phyloP scores from a whole-genome alignment of 2,113 vertebrate genomes.

The Tragulus kanchil region DNA sequence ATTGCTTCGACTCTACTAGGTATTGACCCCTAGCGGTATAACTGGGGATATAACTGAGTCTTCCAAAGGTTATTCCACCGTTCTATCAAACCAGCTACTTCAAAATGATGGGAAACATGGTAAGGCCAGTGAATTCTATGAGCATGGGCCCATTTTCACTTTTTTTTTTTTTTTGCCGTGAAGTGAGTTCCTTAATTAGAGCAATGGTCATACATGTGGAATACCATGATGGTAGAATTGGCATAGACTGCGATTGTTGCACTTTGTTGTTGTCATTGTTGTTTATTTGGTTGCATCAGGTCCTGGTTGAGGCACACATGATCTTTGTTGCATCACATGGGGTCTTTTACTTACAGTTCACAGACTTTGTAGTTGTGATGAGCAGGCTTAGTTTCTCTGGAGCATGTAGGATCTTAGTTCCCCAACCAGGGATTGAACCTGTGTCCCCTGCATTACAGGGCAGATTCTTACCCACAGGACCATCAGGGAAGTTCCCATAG shows the following conservation, averaged over 20 bases:
- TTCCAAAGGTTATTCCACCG: not conserved
- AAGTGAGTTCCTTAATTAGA: not conserved
- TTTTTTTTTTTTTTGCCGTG: not conserved
- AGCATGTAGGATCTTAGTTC: not conserved
- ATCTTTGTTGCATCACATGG: not conserved
- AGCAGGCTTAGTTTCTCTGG: not conserved
- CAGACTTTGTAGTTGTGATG: not conserved
- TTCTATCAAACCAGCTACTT: not conserved
- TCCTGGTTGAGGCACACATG: not conserved
- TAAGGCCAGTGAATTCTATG: not conserved
- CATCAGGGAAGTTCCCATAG: not conserved
- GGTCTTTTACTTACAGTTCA: not conserved
- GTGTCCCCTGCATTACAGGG: not conserved
- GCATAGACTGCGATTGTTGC: not conserved
- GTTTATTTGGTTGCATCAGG: not conserved
- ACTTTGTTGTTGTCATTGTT: not conserved
- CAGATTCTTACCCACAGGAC: not conserved
- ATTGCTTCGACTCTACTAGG: not conserved
- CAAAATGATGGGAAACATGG: not conserved
- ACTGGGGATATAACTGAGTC: not conserved
- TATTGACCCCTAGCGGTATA: not conserved
- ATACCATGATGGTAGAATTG: no score
- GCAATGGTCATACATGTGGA: not conserved
- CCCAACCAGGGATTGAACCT: not conserved
- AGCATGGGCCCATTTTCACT: not conserved